A percentile compares a stretch with the other conserved stretches of the same genome.
Evolutionary conservation across 2,888 invertebrate genomes (phyloP).

Genomic region (Gasteruption jaculator): DNA sequence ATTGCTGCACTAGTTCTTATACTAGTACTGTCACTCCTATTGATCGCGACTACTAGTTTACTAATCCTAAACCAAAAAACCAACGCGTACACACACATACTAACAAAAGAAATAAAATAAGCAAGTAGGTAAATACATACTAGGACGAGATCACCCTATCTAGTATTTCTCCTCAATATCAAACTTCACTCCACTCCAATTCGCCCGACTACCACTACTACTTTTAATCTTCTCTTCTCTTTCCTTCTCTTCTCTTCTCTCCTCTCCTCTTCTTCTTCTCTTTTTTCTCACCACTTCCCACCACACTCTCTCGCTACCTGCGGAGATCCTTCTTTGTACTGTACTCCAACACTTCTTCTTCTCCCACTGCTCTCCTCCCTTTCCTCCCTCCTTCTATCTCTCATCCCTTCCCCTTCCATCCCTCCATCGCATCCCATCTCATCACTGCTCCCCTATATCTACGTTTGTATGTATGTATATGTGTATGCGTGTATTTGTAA

Average conservation of each 20-base stretch:
- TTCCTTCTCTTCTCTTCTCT: background rate
- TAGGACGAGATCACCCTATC: too few relatives aligned
- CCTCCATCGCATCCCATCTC: constrained; percentile 16
- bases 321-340: constrained; percentile 22
- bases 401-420: constrained; percentile 17
- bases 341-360: constrained; percentile 15
- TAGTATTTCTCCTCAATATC: too few relatives aligned
- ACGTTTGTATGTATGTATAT: too few relatives aligned
- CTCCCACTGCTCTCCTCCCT: constrained; percentile 8
- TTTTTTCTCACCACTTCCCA: constrained; percentile 7
- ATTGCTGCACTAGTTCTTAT: too few relatives aligned
- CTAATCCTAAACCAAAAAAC: too few relatives aligned
- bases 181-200: constrained; percentile 2
- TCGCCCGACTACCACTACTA: constrained; percentile 4
- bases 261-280: constrained; percentile 2
- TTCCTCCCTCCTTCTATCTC: constrained; percentile 9
- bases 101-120: too few relatives aligned
- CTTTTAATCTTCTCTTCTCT: constrained; percentile 5
- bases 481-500: background rate
- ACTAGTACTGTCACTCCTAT: too few relatives aligned
- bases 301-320: constrained; percentile 9
- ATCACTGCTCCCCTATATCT: constrained; percentile 26
- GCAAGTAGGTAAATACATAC: too few relatives aligned
- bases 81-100: too few relatives aligned
- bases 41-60: too few relatives aligned